These are phyloP conservation scores for Papilio helenus DNA, from an alignment of 1,140 invertebrate species.

Conservation along the genomic window DNA sequence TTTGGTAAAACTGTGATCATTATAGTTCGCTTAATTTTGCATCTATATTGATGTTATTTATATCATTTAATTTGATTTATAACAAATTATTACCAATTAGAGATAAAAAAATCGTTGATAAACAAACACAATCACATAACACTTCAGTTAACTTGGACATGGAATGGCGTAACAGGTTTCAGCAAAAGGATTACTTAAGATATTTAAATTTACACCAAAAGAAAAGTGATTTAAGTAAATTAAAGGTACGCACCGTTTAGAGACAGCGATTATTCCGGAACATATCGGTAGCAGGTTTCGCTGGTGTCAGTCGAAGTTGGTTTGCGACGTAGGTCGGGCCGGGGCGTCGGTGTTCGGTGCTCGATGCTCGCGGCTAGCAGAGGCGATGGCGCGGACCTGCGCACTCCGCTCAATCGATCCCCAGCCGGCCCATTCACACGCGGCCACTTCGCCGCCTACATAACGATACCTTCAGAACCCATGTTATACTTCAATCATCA, in stretches of 20 bases:
- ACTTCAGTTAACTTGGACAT: slow-evolving; percentile 51
- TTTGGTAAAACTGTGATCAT: background rate
- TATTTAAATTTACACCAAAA: background rate
- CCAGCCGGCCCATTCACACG: slow-evolving; percentile 68
- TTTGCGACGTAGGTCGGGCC: slow-evolving; percentile 54
- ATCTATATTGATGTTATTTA: background rate
- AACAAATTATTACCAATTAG: background rate
- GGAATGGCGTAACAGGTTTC: slow-evolving; percentile 64
- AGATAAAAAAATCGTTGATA: slow-evolving; percentile 44
- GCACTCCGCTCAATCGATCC: slow-evolving; percentile 79
- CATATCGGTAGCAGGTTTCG: slow-evolving; percentile 64
- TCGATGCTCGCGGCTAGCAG: slow-evolving; percentile 54
- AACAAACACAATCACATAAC: slow-evolving; percentile 58
- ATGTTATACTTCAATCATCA: slow-evolving; percentile 77
- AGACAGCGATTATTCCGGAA: slow-evolving; percentile 58
- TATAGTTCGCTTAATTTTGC: background rate
- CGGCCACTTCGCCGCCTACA: slow-evolving; percentile 73
- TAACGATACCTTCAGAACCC: slow-evolving; percentile 62
- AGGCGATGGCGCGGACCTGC: slow-evolving; percentile 68
- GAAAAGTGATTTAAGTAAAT: background rate
- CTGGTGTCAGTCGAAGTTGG: slow-evolving; percentile 53
- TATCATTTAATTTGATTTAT: slow-evolving; percentile 20
- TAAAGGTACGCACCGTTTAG: slow-evolving; percentile 73
- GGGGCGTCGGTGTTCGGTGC: slow-evolving; percentile 51
- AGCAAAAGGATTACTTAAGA: slow-evolving; percentile 22